Conservation (phyloP, 2,113 vertebrate genomes). For the Vimba vimba region DNA sequence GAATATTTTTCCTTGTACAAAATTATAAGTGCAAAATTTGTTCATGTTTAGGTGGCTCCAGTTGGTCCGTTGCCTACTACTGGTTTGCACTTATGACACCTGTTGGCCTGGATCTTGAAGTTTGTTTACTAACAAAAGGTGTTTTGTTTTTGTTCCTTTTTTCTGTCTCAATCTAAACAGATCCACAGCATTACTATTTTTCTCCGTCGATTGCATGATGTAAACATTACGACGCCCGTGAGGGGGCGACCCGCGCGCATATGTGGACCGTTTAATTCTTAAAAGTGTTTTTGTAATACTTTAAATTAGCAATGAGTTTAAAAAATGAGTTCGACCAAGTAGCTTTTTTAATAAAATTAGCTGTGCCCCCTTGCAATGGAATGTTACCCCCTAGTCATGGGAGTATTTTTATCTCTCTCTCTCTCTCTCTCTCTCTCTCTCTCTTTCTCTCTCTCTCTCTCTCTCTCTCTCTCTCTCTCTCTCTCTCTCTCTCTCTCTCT, state of each 20-base stretch:
- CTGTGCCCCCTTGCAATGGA: constrained; percentile 38
- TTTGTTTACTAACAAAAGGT: background rate
- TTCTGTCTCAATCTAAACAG: no score
- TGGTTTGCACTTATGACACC: background rate
- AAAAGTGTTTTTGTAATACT: background rate
- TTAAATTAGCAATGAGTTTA: background rate
- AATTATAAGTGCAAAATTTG: no score
- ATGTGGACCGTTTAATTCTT: background rate
- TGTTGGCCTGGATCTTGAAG: background rate
- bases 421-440: constrained; percentile 41
- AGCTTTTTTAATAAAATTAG: background rate
- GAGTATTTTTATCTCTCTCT: constrained; percentile 54
- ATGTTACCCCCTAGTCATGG: constrained; percentile 16
- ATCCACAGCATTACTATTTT: background rate
- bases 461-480: constrained; percentile 2
- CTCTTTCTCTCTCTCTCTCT: constrained; percentile 36
- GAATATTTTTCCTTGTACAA: background rate
- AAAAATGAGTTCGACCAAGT: background rate
- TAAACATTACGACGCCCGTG: background rate
- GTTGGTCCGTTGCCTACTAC: background rate
- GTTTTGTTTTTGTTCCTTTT: background rate
- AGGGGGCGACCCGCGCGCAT: background rate
- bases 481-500: constrained; percentile 38
- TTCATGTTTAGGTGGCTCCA: background rate
- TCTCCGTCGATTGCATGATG: background rate